Conservation (phyloP, 2,113 vertebrate genomes). For the Chunga burmeisteri region DNA sequence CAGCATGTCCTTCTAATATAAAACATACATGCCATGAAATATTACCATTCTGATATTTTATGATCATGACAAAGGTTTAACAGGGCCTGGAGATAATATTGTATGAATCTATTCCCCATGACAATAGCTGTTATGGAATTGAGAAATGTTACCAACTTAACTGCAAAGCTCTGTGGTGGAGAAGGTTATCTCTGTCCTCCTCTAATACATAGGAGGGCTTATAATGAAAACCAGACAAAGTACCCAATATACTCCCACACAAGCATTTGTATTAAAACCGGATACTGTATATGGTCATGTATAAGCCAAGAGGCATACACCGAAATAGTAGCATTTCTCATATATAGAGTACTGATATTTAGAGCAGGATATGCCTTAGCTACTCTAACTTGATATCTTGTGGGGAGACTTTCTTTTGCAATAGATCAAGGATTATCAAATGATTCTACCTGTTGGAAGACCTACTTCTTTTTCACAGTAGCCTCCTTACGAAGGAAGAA, state of each 20-base stretch:
- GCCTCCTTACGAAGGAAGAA: background rate
- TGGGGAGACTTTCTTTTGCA: background rate
- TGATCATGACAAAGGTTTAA: background rate
- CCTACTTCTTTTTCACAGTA: background rate
- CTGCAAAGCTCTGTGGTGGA: background rate
- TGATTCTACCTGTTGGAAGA: background rate
- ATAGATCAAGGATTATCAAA: background rate
- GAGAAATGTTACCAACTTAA: background rate
- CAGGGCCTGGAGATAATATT: background rate
- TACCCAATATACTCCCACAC: background rate
- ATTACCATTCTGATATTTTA: background rate
- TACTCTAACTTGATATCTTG: background rate
- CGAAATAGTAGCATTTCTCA: background rate
- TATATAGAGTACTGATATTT: background rate
- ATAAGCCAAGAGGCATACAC: background rate
- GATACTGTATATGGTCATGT: background rate
- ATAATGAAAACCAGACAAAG: background rate
- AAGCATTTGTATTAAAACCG: background rate
- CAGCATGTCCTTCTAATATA: background rate
- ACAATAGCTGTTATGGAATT: background rate
- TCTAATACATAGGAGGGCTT: background rate
- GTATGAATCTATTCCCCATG: background rate
- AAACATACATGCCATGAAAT: background rate
- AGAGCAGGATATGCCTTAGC: background rate
- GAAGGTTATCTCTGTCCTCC: background rate